Evolutionary conservation across 1,140 invertebrate species (phyloP).

Genomic region (Eulimnadia texana): DNA sequence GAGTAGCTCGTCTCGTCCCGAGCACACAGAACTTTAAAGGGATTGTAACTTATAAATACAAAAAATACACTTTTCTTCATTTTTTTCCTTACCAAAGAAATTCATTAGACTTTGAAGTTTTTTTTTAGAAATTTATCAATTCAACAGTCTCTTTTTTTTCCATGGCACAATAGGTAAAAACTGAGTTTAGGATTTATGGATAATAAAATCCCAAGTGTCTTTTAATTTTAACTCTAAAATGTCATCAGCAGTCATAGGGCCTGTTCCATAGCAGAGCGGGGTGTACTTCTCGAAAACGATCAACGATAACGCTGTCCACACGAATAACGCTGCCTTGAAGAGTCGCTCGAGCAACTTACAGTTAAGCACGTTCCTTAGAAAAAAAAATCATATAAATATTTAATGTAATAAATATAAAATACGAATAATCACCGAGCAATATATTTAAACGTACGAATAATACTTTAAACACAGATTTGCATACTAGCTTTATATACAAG

Average conservation of each 20-base stretch:
- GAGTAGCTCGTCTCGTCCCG: conserved; percentile 30
- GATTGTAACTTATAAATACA: not conserved
- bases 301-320: conserved; percentile 53
- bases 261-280: conserved; percentile 70
- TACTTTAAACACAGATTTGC: too few relatives aligned
- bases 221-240: conserved; percentile 67
- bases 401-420: too few relatives aligned
- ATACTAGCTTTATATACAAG: too few relatives aligned
- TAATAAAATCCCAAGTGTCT: conserved; percentile 87
- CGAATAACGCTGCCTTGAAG: conserved; percentile 19
- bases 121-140: too few relatives aligned
- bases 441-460: too few relatives aligned
- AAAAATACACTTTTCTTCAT: not conserved
- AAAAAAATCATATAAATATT: not conserved
- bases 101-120: too few relatives aligned
- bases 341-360: not conserved
- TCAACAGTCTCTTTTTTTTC: too few relatives aligned
- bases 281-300: conserved; percentile 61
- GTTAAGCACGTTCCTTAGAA: not conserved
- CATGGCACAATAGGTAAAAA: too few relatives aligned
- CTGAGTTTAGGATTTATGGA: conserved; percentile 40
- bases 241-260: conserved; percentile 50
- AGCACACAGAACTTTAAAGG: conserved; percentile 47
- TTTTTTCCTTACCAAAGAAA: too few relatives aligned
- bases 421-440: too few relatives aligned